Evolutionary conservation across 2,113 vertebrate genomes (phyloP), one percentile per base, ranked within the genome.

Genomic region (Pheucticus melanocephalus): DNA sequence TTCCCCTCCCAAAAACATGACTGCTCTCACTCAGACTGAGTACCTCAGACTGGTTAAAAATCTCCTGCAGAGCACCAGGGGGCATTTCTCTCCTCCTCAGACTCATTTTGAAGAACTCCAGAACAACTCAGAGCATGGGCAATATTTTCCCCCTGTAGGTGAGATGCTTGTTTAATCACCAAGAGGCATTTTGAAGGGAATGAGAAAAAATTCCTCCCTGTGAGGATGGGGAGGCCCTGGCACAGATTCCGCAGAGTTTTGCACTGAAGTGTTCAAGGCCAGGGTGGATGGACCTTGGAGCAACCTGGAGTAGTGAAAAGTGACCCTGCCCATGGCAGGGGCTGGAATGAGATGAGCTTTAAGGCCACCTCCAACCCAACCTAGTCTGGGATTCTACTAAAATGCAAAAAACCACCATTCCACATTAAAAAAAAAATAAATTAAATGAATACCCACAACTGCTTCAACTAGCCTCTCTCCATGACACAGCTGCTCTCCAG

Each of bases 401-500:
- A 88, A 90, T 2, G 11, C 40, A 39, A 9, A 19, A 78, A 91
- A 64, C 6, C 24, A 21, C 23, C 11, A 30, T 42, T 40, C 22
- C 3, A 11, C 19, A 8, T 23, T 4, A 23, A 64, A 64, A 64
- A 48, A 60, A n/a, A 42, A 24, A 45, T n/a, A 27, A 4, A 25
- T 13, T 2, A 57, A 66, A 40, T 3, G 3, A 72, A 39, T 15
- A 39, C 18, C 39, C 27, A 39, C 17, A 48, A 30, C 14, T 16
- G 37, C 56, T 89, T 63, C 73, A 37, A 20, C 7, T 47, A 70
- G 19, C 10, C 18, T 15, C 15, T 20, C 31, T 45, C 54, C 64
- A 40, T 50, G 53, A 3, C 2, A 2, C 2, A 3, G 19, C 10
- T 6, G 0, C 45, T 70, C 35, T 54, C 68, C 1, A 6, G 37